These are phyloP conservation scores for Polyommatus iphigenia DNA, from an alignment of 2,888 invertebrate species.

Conservation along the genomic window DNA sequence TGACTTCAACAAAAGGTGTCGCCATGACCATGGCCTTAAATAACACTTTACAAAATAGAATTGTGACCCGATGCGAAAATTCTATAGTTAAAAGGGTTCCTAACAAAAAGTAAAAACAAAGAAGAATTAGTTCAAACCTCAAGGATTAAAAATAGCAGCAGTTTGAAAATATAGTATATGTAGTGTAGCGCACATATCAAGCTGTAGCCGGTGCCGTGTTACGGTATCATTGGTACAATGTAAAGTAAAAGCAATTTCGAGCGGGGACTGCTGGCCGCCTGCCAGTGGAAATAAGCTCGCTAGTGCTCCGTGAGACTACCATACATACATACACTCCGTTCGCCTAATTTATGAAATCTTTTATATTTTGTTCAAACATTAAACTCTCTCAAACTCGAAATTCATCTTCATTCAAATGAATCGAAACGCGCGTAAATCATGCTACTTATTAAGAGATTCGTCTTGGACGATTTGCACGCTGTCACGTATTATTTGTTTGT, in stretches of 20 bases:
- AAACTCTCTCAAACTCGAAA: conserved; percentile 33
- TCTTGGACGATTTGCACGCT: conserved; percentile 27
- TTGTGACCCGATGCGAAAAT: background rate
- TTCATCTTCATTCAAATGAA: conserved; percentile 29
- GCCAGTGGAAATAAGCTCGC: conserved; percentile 76
- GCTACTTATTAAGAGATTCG: conserved; percentile 33
- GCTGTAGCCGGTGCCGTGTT: conserved; percentile 56
- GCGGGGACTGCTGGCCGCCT: conserved; percentile 65
- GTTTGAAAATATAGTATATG: conserved; percentile 13
- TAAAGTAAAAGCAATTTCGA: conserved; percentile 74
- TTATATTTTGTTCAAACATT: conserved; percentile 39
- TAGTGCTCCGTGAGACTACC: conserved; percentile 64
- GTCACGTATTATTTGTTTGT: conserved; percentile 32
- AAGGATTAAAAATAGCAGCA: background rate
- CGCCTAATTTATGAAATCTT: conserved; percentile 53
- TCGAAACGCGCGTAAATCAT: conserved; percentile 32
- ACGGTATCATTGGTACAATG: conserved; percentile 68
- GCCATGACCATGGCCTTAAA: background rate
- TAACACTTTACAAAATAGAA: background rate
- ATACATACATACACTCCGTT: conserved; percentile 60
- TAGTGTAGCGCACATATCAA: conserved; percentile 50
- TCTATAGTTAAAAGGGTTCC: background rate
- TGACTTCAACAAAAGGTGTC: no score
- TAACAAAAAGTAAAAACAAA: background rate
- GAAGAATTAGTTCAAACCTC: background rate